phyloP scores from a whole-genome alignment of 2,888 invertebrate genomes.

The Sycophila texana region DNA sequence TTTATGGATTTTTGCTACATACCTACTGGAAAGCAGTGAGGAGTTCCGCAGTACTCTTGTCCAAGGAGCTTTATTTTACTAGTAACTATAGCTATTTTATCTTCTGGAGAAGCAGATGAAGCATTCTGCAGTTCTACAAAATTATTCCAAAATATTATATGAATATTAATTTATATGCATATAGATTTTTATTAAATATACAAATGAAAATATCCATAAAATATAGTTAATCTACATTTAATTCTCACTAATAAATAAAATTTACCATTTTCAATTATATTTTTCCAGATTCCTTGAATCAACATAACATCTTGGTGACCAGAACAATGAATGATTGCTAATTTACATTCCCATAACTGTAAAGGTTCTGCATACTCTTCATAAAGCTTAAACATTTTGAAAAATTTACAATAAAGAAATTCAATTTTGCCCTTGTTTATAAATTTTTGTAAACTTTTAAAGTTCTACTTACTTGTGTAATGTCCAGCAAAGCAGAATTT shows the following conservation, averaged over 20 bases:
- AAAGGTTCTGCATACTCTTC: slow-evolving; percentile 94
- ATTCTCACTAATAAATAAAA: slow-evolving; percentile 7
- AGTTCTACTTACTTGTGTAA: slow-evolving; percentile 82
- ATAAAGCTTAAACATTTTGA: slow-evolving; percentile 70
- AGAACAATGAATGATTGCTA: slow-evolving; percentile 96
- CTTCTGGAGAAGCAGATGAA: slow-evolving; percentile 77
- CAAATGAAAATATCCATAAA: slow-evolving; percentile 2
- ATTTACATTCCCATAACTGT: slow-evolving; percentile 93
- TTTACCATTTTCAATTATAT: slow-evolving; percentile 81
- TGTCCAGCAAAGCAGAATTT: slow-evolving; percentile 89
- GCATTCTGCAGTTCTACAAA: slow-evolving; percentile 78
- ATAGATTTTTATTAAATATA: background rate
- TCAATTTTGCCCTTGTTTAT: slow-evolving; percentile 1
- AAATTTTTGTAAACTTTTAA: too few species aligned
- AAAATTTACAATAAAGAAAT: background rate
- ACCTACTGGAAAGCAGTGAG: slow-evolving; percentile 92
- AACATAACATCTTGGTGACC: slow-evolving; percentile 92
- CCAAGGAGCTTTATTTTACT: slow-evolving; percentile 87
- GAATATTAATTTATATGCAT: background rate
- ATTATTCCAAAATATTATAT: slow-evolving; percentile 10
- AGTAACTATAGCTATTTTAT: slow-evolving; percentile 82
- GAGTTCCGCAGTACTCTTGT: slow-evolving; percentile 86
- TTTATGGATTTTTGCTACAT: slow-evolving; percentile 66
- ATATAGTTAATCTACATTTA: background rate
- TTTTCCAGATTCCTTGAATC: slow-evolving; percentile 94